Conservation (phyloP, 2,888 invertebrate species). For the Pterostichus niger region DNA sequence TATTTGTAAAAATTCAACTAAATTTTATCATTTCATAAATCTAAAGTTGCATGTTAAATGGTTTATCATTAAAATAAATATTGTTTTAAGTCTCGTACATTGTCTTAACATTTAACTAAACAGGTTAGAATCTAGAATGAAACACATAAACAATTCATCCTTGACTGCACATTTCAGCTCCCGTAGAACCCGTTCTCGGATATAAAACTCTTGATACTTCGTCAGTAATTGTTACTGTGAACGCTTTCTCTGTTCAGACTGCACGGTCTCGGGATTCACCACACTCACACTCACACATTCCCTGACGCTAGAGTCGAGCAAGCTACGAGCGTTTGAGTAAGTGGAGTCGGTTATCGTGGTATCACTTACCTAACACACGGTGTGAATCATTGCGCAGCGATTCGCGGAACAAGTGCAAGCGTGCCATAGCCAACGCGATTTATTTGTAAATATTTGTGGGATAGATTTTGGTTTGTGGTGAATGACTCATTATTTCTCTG, state of each 20-base stretch:
- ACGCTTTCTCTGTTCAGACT: background rate
- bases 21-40: too few species aligned
- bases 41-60: too few species aligned
- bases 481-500: too few species aligned
- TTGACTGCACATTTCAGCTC: background rate
- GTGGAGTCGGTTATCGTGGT: background rate
- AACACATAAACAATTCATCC: constrained; percentile 1
- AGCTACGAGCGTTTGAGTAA: background rate
- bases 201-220: constrained; percentile 6
- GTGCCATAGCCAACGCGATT: background rate
- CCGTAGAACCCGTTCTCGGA: background rate
- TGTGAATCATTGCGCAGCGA: constrained; percentile 19
- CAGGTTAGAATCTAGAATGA: background rate
- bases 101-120: too few species aligned
- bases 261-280: constrained; percentile 3
- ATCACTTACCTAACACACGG: constrained; percentile 20
- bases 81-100: too few species aligned
- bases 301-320: background rate
- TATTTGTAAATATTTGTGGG: constrained; percentile 34
- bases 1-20: too few species aligned
- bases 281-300: constrained; percentile 6
- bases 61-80: too few species aligned
- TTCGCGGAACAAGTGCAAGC: constrained; percentile 18
- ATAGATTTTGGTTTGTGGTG: constrained; percentile 3
- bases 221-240: constrained; percentile 7